phyloP scores from a whole-genome alignment of 2,888 invertebrate species.

The Hyposoter didymator region DNA sequence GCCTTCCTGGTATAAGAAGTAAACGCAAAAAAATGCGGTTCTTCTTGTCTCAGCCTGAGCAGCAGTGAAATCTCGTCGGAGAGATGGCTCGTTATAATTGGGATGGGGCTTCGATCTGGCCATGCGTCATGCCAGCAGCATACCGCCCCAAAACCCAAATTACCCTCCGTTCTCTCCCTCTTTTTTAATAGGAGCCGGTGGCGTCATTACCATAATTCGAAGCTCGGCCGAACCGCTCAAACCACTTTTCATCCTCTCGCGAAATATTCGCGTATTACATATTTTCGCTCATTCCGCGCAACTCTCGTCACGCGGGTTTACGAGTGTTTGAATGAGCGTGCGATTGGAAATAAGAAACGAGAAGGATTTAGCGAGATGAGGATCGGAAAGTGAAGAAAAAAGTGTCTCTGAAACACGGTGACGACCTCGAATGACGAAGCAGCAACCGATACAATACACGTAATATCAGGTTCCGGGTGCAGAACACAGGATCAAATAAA shows the following conservation, averaged over 20 bases:
- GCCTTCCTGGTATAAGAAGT: conserved; percentile 14
- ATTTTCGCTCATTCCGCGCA: conserved; percentile 23
- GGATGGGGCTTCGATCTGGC: conserved; percentile 60
- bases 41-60: conserved; percentile 21
- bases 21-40: conserved; percentile 30
- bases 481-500: conserved; percentile 6
- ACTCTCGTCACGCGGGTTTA: background rate
- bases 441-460: background rate
- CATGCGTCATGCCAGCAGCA: conserved; percentile 33
- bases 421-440: conserved; percentile 29
- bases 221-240: conserved; percentile 36
- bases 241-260: conserved; percentile 61
- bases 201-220: conserved; percentile 66
- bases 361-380: background rate
- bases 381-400: background rate
- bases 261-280: conserved; percentile 36
- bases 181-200: conserved; percentile 55
- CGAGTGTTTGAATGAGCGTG: background rate
- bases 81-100: conserved; percentile 58
- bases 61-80: conserved; percentile 7
- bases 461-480: conserved; percentile 45
- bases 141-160: conserved; percentile 48
- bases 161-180: conserved; percentile 18
- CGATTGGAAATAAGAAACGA: conserved; percentile 18
- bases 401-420: background rate